Conservation (phyloP, 2,888 invertebrate genomes). For the Hypomecis punctinalis region DNA sequence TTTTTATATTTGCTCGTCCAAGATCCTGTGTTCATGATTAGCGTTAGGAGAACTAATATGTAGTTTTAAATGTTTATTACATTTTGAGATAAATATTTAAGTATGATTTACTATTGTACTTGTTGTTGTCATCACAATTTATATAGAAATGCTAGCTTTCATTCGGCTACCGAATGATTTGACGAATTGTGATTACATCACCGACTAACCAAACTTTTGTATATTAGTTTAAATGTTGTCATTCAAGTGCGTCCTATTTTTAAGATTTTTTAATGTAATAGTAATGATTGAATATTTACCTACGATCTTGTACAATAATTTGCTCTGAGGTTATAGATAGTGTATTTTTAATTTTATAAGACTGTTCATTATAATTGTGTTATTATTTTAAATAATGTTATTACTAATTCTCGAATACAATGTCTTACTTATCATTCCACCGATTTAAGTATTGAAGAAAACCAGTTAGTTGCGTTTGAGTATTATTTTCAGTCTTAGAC, state of each 20-base stretch:
- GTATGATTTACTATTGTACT: slow-evolving; percentile 28
- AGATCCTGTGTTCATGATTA: slow-evolving; percentile 77
- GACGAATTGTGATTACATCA: slow-evolving; percentile 51
- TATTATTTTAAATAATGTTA: slow-evolving; percentile 63
- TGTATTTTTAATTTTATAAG: slow-evolving; percentile 73
- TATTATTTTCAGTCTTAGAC: slow-evolving; percentile 66
- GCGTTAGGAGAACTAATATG: slow-evolving; percentile 55
- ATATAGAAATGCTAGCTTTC: slow-evolving; percentile 15
- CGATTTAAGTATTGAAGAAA: slow-evolving; percentile 72
- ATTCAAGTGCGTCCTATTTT: slow-evolving; percentile 66
- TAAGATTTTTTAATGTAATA: slow-evolving; percentile 51
- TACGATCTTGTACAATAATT: slow-evolving; percentile 63
- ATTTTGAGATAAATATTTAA: slow-evolving; percentile 49
- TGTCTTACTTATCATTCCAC: slow-evolving; percentile 74
- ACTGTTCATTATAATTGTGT: slow-evolving; percentile 68
- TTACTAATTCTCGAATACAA: slow-evolving; percentile 73
- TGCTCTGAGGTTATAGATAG: slow-evolving; percentile 65
- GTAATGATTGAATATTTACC: slow-evolving; percentile 50
- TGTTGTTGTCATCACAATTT: slow-evolving; percentile 53
- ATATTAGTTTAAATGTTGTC: slow-evolving; percentile 53
- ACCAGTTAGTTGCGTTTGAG: slow-evolving; percentile 75
- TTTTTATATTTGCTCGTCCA: slow-evolving; percentile 69
- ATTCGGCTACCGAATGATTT: slow-evolving; percentile 34
- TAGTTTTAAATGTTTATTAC: slow-evolving; percentile 49
- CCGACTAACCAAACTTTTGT: slow-evolving; percentile 45